These are phyloP conservation scores for Lagodon rhomboides DNA, from an alignment of 2,797 vertebrate genomes.

Conservation along the genomic window DNA sequence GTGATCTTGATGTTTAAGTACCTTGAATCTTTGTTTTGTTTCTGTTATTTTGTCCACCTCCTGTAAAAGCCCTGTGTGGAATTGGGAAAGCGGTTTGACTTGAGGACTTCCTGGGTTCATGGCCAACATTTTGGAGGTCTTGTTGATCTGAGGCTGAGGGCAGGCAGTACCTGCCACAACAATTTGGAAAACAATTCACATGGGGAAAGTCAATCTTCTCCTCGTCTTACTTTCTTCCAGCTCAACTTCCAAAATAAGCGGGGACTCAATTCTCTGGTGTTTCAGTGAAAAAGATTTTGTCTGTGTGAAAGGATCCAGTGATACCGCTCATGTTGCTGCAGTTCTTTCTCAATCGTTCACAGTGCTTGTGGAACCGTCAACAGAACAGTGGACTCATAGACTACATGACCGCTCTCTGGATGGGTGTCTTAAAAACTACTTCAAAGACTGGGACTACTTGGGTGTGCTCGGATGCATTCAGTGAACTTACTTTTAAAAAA, in stretches of 20 bases:
- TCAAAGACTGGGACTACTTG: constrained; percentile 44
- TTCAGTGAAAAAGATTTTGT: constrained; percentile 55
- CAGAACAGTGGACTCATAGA: constrained; percentile 1
- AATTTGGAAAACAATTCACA: not conserved
- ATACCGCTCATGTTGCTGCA: constrained; percentile 64
- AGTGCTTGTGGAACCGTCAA: constrained; percentile 28
- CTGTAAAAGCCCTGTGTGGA: constrained; percentile 4
- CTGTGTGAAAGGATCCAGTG: constrained; percentile 52
- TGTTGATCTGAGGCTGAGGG: not conserved
- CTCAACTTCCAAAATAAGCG: constrained; percentile 55
- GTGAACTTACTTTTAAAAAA: constrained; percentile 44
- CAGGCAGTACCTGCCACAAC: not conserved
- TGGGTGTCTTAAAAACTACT: constrained; percentile 29
- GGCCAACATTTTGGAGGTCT: constrained; percentile 14
- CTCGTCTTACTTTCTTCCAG: constrained; percentile 24
- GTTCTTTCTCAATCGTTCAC: constrained; percentile 30
- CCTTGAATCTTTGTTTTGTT: not conserved
- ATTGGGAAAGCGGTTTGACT: not conserved
- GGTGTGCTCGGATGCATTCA: constrained; percentile 8
- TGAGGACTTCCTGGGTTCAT: not conserved
- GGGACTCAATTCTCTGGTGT: constrained; percentile 69
- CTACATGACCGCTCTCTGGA: constrained; percentile 11
- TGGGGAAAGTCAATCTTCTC: not conserved
- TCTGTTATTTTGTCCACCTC: constrained; percentile 48
- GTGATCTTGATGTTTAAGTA: not conserved